A percentile compares a stretch with the other conserved stretches of the same genome.
phyloP scores from a whole-genome alignment of 2,888 invertebrate genomes.

The Lithophane leautieri region DNA sequence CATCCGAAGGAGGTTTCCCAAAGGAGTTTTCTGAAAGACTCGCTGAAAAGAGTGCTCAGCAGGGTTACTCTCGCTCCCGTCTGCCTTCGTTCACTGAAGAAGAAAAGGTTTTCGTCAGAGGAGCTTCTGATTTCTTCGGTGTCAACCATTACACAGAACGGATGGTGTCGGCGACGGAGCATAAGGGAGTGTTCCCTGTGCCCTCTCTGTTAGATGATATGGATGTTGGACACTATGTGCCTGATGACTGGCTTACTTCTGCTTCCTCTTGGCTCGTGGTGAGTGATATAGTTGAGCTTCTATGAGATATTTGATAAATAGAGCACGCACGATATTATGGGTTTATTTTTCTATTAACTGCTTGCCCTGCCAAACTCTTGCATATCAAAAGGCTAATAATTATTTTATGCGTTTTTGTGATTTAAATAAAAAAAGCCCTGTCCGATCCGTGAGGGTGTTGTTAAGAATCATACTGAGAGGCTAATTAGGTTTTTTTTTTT shows the following conservation, averaged over 20 bases:
- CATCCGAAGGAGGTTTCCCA: slow-evolving; percentile 88
- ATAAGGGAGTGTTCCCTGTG: slow-evolving; percentile 60
- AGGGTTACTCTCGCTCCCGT: slow-evolving; percentile 82
- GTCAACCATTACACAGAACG: slow-evolving; percentile 92
- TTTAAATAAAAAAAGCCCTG: too few species aligned
- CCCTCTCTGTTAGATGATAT: slow-evolving; percentile 75
- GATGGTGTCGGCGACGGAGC: slow-evolving; percentile 71
- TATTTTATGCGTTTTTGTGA: background rate
- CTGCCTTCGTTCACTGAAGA: slow-evolving; percentile 83
- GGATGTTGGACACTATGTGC: slow-evolving; percentile 61
- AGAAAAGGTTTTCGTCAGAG: slow-evolving; percentile 75
- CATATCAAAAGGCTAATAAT: background rate
- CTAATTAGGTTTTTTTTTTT: too few species aligned
- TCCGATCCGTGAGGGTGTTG: too few species aligned
- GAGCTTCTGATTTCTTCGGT: slow-evolving; percentile 83
- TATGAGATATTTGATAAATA: background rate
- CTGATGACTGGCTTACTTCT: slow-evolving; percentile 74
- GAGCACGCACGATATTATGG: background rate
- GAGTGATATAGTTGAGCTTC: background rate
- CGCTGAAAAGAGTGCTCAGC: slow-evolving; percentile 80
- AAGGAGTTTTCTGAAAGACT: slow-evolving; percentile 83
- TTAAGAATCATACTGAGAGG: too few species aligned
- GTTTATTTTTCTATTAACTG: background rate
- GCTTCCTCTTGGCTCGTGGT: slow-evolving; percentile 73
- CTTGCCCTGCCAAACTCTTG: too few species aligned